These are phyloP conservation scores for Oreocharis arfaki DNA, from an alignment of 2,113 vertebrate genomes.

Conservation along the genomic window DNA sequence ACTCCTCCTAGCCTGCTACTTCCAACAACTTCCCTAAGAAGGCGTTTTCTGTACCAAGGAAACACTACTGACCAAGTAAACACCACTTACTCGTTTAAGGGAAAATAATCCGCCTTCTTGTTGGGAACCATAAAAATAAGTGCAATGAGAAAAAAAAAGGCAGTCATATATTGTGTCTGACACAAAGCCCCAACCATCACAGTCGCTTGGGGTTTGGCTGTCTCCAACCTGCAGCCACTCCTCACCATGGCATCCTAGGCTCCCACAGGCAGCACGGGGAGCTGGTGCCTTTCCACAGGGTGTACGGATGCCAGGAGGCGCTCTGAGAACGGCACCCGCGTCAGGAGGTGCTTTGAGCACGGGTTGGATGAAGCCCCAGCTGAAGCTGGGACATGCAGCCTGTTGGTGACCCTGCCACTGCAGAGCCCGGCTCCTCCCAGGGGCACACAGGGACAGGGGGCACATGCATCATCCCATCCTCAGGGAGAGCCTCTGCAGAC, in stretches of 20 bases:
- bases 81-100: background rate
- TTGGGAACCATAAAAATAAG: background rate
- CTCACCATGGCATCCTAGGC: background rate
- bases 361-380: background rate
- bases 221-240: background rate
- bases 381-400: background rate
- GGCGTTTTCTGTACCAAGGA: background rate
- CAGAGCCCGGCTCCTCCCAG: accelerated
- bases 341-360: background rate
- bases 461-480: accelerated
- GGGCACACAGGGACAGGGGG: accelerated
- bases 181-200: background rate
- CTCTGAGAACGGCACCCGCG: accelerated
- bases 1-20: background rate
- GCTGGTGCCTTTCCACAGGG: background rate
- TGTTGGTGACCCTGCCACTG: accelerated
- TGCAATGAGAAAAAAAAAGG: background rate
- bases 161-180: background rate
- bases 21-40: background rate
- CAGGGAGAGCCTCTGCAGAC: accelerated
- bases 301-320: background rate
- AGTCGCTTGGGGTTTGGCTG: background rate
- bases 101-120: background rate
- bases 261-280: accelerated
- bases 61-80: background rate